Base-by-base conservation (phyloP, 2,888 invertebrate genomes). In the Lumbricus terrestris region DNA sequence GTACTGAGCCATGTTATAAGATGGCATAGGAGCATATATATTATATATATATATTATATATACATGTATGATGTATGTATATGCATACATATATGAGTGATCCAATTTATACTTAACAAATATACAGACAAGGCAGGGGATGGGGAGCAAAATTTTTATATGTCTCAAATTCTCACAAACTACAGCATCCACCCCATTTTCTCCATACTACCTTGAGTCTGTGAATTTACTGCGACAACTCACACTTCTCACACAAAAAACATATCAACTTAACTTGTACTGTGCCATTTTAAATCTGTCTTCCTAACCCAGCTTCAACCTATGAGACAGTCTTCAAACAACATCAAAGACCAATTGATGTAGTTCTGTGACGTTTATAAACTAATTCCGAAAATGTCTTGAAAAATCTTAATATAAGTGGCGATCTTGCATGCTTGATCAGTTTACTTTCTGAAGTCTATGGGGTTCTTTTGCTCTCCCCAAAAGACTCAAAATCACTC, bases 41-140 rank as follows among this genome's bases (percentile, higher is more conserved):
- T n/a, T 90, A 90, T 88, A 38, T 90, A 83, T 90, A 35, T 90
- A 34, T 88, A 54, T 90, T n/a, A n/a, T n/a, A n/a, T n/a, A n/a
- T n/a, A n/a, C n/a, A n/a, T n/a, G n/a, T n/a, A n/a, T n/a, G n/a
- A n/a, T n/a, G n/a, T n/a, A n/a, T n/a, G n/a, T n/a, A 88, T 89
- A 47, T 89, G 23, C 69, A 47, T 89, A 82, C 85, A 83, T 89
- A 89, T 88, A 83, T 90, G 34, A 85, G 37, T 82, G 23, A 35
- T 89, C 34, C 40, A 6, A 11, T 69, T 47, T 34, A 6, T 35
- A 69, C 33, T 34, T 69, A 38, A 89, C 69, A 89, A 16, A 82
- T 83, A n/a, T 90, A 90, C 88, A 69, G 89, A 90, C 37, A 35
- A 88, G 88, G 42, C 29, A 37, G 38, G 15, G 34, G 35, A 90